These are phyloP conservation scores for Drosophila neonasuta DNA, from an alignment of 2,888 invertebrate species.

Conservation along the genomic window DNA sequence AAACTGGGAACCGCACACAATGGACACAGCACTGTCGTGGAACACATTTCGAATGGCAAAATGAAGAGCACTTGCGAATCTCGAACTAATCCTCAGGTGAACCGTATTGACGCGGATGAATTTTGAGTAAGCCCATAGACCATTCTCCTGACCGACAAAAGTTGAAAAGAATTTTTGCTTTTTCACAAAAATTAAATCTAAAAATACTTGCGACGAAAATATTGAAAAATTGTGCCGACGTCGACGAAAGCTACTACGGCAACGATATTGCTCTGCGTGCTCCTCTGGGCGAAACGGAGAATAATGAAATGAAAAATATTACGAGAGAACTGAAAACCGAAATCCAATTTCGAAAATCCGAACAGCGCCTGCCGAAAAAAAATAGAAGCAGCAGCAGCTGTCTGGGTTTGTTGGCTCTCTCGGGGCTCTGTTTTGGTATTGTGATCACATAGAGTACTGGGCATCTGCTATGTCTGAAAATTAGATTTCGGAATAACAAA, in stretches of 20 bases:
- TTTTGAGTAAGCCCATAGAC: slow-evolving; percentile 25
- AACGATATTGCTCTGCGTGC: slow-evolving; percentile 38
- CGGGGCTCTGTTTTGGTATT: slow-evolving; percentile 12
- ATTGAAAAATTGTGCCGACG: slow-evolving; percentile 66
- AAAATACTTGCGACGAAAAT: slow-evolving; percentile 70
- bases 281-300: slow-evolving; percentile 61
- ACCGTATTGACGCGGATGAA: slow-evolving; percentile 11
- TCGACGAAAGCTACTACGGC: slow-evolving; percentile 35
- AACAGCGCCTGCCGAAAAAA: slow-evolving; percentile 35
- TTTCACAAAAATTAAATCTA: slow-evolving; percentile 61
- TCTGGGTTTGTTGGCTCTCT: slow-evolving; percentile 9
- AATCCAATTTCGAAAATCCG: slow-evolving; percentile 51
- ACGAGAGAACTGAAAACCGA: slow-evolving; percentile 43
- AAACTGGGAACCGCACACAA: slow-evolving; percentile 90
- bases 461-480: neutral
- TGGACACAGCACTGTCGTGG: slow-evolving; percentile 87
- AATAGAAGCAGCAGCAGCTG: slow-evolving; percentile 31
- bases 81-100: slow-evolving; percentile 16
- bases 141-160: slow-evolving; percentile 52
- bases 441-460: neutral
- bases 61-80: neutral
- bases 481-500: neutral
- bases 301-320: slow-evolving; percentile 69
- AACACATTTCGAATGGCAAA: slow-evolving; percentile 79
- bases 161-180: slow-evolving; percentile 31